phyloP scores from a whole-genome alignment of 2,113 vertebrate genomes.

The Sitta europaea region DNA sequence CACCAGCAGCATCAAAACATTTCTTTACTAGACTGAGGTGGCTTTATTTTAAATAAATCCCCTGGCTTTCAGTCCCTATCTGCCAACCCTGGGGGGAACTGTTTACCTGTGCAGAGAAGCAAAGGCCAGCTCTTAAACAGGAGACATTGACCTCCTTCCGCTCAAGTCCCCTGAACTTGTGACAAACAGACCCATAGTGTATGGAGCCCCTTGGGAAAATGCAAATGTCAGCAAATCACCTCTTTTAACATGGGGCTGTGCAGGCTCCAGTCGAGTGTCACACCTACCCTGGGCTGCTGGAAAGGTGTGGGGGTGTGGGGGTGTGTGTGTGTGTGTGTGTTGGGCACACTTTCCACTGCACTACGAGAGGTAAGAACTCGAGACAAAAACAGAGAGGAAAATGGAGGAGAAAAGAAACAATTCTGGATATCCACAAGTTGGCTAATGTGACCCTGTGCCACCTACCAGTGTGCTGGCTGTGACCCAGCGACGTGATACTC shows the following conservation, averaged over 20 bases:
- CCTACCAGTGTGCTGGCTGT: constrained; percentile 29
- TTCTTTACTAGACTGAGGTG: neutral
- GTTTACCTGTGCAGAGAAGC: constrained; percentile 29
- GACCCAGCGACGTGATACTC: constrained; percentile 28
- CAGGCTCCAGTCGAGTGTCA: neutral
- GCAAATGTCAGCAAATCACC: constrained; percentile 18
- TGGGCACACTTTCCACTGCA: neutral
- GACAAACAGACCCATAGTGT: neutral
- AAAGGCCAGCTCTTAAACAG: constrained; percentile 9
- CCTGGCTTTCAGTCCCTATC: neutral
- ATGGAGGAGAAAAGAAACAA: neutral
- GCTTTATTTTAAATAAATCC: neutral
- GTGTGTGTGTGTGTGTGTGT: neutral
- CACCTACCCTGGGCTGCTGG: neutral
- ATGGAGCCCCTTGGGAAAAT: neutral
- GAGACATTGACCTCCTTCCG: neutral
- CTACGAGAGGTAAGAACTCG: neutral
- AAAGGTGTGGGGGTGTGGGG: neutral
- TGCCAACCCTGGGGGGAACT: neutral
- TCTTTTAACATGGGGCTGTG: neutral
- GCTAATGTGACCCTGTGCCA: constrained; percentile 48
- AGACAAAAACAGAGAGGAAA: accelerated
- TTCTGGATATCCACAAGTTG: constrained; percentile 5
- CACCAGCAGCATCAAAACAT: neutral
- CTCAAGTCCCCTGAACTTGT: neutral